Evolutionary conservation across 1,140 invertebrate species (phyloP), one percentile per base, ranked within the genome.

Genomic region (Drosophila teissieri): DNA sequence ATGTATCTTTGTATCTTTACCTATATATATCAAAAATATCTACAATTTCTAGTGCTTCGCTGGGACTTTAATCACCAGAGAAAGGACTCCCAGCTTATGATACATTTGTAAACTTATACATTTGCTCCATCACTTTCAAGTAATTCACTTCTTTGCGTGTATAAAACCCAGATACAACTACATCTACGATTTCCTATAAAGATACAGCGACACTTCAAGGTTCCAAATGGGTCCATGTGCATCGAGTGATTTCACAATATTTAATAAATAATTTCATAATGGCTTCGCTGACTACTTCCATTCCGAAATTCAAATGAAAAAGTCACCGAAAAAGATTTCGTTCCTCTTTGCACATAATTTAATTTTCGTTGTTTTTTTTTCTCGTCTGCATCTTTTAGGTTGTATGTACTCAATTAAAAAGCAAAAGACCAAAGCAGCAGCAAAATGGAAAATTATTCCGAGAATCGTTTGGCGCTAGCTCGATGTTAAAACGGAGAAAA

Each of bases 181-280:
- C 72, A 60, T 15, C n/a, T 15, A 34, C 10, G 24, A 48, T 27
- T 48, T 48, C 24, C 46, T 15, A 56, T 48, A 46, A 62, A 40
- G 64, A 80, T 36, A 75, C 60, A 57, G 55, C 69, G 54, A 78
- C 73, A 68, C 62, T 75, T 82, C 82, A 85, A 85, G 82, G 83
- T 88, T 86, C 45, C 72, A 53, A 45, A 64, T 62, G 73, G 60
- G 61, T 61, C 56, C 64, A 79, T 83, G 80, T 85, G 77, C 73
- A 85, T 55, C 63, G 72, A 79, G 63, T 61, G 83, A 83, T 86
- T 88, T 88, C 84, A 88, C 75, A 88, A 88, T 83, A 89, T 80
- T 88, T 88, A 88, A 89, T 88, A 88, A 88, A 88, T 88, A 89
- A 88, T 88, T 83, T 88, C 84, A 88, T 89, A 84, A 88, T 88